A percentile compares a stretch with the other conserved stretches of the same genome.
Conservation (phyloP, 1,140 invertebrate species). For the Bombus terrestris region DNA sequence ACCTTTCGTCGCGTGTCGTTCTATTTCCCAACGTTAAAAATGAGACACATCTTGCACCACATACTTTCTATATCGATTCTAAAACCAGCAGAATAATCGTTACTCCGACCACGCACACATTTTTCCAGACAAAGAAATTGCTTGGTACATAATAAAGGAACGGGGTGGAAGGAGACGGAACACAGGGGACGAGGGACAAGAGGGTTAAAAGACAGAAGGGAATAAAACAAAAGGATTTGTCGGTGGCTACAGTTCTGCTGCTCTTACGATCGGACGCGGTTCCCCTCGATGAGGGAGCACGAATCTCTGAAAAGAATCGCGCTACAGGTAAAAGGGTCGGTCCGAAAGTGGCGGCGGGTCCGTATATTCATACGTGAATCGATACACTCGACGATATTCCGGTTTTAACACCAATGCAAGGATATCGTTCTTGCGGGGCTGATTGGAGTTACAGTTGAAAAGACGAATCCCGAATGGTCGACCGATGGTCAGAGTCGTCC, state of each 20-base stretch:
- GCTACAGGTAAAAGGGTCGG: background rate
- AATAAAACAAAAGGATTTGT: conserved; percentile 2
- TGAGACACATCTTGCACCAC: conserved; percentile 33
- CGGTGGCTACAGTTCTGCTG: background rate
- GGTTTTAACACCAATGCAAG: background rate
- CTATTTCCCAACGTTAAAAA: conserved; percentile 11
- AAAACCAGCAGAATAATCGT: conserved; percentile 24
- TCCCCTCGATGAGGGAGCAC: background rate
- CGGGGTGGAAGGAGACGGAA: background rate
- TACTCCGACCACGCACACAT: conserved; percentile 15
- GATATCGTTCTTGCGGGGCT: conserved; percentile 6
- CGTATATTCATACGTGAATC: background rate
- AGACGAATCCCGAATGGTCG: conserved; percentile 8
- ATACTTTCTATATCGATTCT: conserved; percentile 52
- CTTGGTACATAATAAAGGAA: conserved; percentile 13
- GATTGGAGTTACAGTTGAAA: background rate
- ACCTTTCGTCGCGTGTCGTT: background rate
- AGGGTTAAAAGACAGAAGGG: background rate
- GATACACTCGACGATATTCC: background rate
- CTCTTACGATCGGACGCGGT: background rate
- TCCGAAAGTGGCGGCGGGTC: background rate
- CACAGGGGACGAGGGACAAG: background rate
- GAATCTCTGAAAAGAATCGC: conserved; percentile 1
- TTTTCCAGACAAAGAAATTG: conserved; percentile 18
- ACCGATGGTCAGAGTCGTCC: conserved; percentile 40